These are phyloP conservation scores for Zaprionus obscuricornis DNA, from an alignment of 2,888 invertebrate genomes.

Conservation along the genomic window DNA sequence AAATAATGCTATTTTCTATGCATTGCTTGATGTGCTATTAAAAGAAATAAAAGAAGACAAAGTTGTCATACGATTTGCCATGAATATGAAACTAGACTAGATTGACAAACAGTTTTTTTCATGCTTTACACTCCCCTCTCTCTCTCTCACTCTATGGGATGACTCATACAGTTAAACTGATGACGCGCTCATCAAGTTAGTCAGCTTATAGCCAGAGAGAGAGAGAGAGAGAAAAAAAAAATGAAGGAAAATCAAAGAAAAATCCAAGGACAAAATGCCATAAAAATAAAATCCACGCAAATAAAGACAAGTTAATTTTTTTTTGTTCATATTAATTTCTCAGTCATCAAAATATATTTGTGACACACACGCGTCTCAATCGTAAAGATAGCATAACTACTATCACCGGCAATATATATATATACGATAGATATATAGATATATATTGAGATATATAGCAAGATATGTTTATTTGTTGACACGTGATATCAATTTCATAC, in stretches of 20 bases:
- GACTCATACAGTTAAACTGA: constrained; percentile 43
- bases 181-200: constrained; percentile 40
- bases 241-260: constrained; percentile 62
- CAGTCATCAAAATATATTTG: not conserved
- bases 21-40: too few relatives aligned
- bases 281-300: constrained; percentile 62
- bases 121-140: too few relatives aligned
- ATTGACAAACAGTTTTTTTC: too few relatives aligned
- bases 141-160: too few relatives aligned
- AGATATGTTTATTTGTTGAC: constrained; percentile 45
- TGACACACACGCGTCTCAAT: constrained; percentile 33
- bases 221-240: constrained; percentile 50
- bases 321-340: constrained; percentile 33
- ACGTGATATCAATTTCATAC: constrained; percentile 69
- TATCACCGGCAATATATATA: constrained; percentile 6
- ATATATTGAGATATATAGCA: not conserved
- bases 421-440: not conserved
- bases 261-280: constrained; percentile 18
- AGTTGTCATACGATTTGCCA: constrained; percentile 23
- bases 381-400: constrained; percentile 30
- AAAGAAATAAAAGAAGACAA: constrained; percentile 16
- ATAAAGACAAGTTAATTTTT: constrained; percentile 64
- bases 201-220: constrained; percentile 10
- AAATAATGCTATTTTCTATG: constrained; percentile 10
- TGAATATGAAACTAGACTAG: constrained; percentile 36